Base-by-base conservation (phyloP, 2,113 vertebrate genomes). In the Ivindomyrus marchei region DNA sequence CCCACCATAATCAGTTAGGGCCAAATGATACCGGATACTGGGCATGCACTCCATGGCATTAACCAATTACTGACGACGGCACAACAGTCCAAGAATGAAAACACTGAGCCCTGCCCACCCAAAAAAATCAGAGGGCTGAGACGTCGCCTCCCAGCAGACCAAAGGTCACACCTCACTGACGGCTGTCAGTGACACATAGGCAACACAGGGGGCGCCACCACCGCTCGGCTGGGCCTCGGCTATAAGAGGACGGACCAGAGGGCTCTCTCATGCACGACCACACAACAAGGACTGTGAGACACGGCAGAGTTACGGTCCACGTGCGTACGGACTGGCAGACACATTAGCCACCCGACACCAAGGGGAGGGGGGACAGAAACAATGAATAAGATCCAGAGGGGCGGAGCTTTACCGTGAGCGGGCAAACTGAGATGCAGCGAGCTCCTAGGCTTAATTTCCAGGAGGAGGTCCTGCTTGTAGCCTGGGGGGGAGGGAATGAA, bases 401-500 rank as follows among this genome's bases (percentile, higher is more conserved):
- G 53, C 17, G 52, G 39, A 62, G 92, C 52, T 92, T 96, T 96
- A 96, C 96, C 95, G 93, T 96, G 90, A 94, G 93, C 92, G 92
- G 94, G 94, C 92, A 97, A 96, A 96, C 56, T 95, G 93, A 96
- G 96, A 90, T 94, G 95, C 93, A 96, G 93, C 93, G 92, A 93
- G 87, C 94, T 96, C 95, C 94, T 95, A 95, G 95, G 92, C 92
- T 94, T 95, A 94, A 91, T 92, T 92, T 96, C 94, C 91, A 94
- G 93, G 90, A 91, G 85, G 88, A 92, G 91, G 90, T 96, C 95
- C 92, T 93, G 93, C 94, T 92, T 95, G 93, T 94, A 93, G 92
- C 94, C 95, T 96, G 91, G 89, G 90, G 89, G 89, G 91, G 90
- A 83, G 90, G 91, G 90, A 90, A 83, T 92, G 88, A 94, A 93